Evolutionary conservation across 64 coral and sea anemone species (phyloP).

Genomic region (Porites australiensis): DNA sequence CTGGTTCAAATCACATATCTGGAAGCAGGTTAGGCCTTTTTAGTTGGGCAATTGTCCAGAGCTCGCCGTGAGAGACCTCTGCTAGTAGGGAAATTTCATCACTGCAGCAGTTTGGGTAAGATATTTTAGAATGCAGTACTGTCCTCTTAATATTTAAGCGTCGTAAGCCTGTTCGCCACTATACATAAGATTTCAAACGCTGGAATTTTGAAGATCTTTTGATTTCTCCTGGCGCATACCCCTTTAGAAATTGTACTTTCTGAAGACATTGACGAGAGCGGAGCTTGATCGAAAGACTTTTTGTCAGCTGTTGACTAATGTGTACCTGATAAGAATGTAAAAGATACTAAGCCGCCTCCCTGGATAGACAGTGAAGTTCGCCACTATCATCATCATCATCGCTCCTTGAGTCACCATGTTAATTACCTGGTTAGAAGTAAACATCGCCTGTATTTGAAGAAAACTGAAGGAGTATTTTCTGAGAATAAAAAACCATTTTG

Average conservation of each 20-base stretch:
- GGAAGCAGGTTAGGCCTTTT: slow-evolving; percentile 57
- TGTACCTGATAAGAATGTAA: slow-evolving; percentile 15
- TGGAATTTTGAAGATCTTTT: slow-evolving; percentile 36
- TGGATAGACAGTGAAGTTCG: slow-evolving; percentile 31
- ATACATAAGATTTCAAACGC: slow-evolving; percentile 41
- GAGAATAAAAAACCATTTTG: slow-evolving; percentile 67
- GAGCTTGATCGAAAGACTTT: slow-evolving; percentile 55
- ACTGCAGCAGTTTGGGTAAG: slow-evolving; percentile 15
- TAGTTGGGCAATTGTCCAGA: slow-evolving; percentile 47
- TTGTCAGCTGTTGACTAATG: slow-evolving; percentile 17
- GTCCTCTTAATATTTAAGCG: slow-evolving; percentile 48
- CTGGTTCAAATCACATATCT: slow-evolving; percentile 55
- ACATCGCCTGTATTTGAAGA: slow-evolving; percentile 5
- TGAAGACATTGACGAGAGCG: slow-evolving; percentile 24
- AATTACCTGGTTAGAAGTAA: slow-evolving; percentile 20
- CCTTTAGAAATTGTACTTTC: slow-evolving; percentile 24
- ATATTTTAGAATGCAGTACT: slow-evolving; percentile 51
- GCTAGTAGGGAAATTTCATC: not conserved
- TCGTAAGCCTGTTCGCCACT: slow-evolving; percentile 14
- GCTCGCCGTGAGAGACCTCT: slow-evolving; percentile 10
- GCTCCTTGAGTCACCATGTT: slow-evolving; percentile 12
- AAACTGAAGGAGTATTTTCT: slow-evolving; percentile 30
- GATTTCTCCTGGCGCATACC: not conserved
- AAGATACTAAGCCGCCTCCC: slow-evolving; percentile 34
- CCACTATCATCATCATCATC: not conserved